These are phyloP conservation scores for Pachliopta kotzebuea DNA, from an alignment of 2,888 invertebrate genomes.

Conservation along the genomic window DNA sequence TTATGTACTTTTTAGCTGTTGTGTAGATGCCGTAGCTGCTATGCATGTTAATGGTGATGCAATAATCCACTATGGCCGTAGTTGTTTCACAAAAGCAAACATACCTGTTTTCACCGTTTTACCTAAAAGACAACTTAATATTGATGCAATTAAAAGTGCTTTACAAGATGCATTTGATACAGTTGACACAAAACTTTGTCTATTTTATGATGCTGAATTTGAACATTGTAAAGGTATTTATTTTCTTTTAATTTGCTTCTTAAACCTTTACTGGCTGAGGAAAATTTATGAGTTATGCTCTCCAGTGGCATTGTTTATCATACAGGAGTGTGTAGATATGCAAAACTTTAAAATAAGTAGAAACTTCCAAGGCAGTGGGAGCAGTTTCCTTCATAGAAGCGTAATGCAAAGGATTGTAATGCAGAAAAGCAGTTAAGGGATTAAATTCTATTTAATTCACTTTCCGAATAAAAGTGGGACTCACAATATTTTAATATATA, in stretches of 20 bases:
- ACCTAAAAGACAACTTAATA: conserved; percentile 81
- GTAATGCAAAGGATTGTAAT: too few relatives aligned
- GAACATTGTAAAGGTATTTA: conserved; percentile 80
- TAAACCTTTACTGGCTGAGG: too few relatives aligned
- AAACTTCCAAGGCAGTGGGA: too few relatives aligned
- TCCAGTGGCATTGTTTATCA: too few relatives aligned
- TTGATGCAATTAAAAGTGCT: conserved; percentile 46
- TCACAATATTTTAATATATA: too few relatives aligned
- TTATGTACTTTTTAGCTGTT: conserved; percentile 84
- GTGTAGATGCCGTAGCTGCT: conserved; percentile 94
- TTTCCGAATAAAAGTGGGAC: too few relatives aligned
- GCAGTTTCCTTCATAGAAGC: too few relatives aligned
- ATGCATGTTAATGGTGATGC: conserved; percentile 92
- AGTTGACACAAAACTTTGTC: conserved; percentile 60
- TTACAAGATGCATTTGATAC: conserved; percentile 46
- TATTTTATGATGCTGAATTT: conserved; percentile 86
- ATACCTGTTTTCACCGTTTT: conserved; percentile 89
- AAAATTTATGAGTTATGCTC: too few relatives aligned
- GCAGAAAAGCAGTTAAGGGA: too few relatives aligned
- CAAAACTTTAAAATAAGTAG: too few relatives aligned
- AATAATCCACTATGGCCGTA: conserved; percentile 94
- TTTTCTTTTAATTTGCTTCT: not conserved
- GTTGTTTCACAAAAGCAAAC: conserved; percentile 89
- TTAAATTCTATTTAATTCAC: too few relatives aligned
- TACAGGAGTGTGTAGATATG: too few relatives aligned